These are phyloP conservation scores for Serinus canaria DNA, from an alignment of 2,113 vertebrate genomes.

Conservation along the genomic window DNA sequence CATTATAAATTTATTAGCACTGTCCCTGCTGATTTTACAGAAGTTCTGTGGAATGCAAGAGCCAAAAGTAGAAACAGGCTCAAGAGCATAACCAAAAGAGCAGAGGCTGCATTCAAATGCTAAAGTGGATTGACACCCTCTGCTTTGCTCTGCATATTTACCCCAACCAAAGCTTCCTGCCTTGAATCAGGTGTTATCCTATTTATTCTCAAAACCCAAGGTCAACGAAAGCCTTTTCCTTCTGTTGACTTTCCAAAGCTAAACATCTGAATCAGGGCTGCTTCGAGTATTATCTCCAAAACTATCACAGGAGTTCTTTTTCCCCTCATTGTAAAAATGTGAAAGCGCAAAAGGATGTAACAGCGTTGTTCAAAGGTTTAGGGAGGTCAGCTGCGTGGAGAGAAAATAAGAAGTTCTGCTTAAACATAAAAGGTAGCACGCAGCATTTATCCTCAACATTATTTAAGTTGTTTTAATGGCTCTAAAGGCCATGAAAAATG, in stretches of 20 bases:
- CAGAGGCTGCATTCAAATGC: slow-evolving; percentile 43
- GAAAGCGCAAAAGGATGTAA: slow-evolving; percentile 40
- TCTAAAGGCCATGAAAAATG: slow-evolving; percentile 32
- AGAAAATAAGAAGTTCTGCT: slow-evolving; percentile 25
- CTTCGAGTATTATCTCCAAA: not conserved
- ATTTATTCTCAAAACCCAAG: slow-evolving; percentile 64
- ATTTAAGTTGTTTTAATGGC: slow-evolving; percentile 45
- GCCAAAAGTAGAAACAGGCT: slow-evolving; percentile 70
- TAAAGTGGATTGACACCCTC: slow-evolving; percentile 35
- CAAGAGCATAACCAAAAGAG: slow-evolving; percentile 52
- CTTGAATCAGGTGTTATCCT: slow-evolving; percentile 50
- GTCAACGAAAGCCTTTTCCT: slow-evolving; percentile 39
- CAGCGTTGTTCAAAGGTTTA: slow-evolving; percentile 45
- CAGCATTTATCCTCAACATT: slow-evolving; percentile 54
- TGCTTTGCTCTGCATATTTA: slow-evolving; percentile 20
- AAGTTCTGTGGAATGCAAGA: slow-evolving; percentile 72
- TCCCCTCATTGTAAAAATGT: slow-evolving; percentile 29
- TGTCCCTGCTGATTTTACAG: slow-evolving; percentile 76
- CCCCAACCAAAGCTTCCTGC: slow-evolving; percentile 29
- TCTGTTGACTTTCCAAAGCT: slow-evolving; percentile 60
- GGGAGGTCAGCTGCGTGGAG: not conserved
- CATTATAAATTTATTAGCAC: slow-evolving; percentile 83
- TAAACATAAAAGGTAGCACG: slow-evolving; percentile 12
- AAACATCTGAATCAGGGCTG: slow-evolving; percentile 22
- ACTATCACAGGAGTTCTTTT: slow-evolving; percentile 41